Conservation (phyloP, 2,797 vertebrate genomes). For the Macropus fuliginosus region DNA sequence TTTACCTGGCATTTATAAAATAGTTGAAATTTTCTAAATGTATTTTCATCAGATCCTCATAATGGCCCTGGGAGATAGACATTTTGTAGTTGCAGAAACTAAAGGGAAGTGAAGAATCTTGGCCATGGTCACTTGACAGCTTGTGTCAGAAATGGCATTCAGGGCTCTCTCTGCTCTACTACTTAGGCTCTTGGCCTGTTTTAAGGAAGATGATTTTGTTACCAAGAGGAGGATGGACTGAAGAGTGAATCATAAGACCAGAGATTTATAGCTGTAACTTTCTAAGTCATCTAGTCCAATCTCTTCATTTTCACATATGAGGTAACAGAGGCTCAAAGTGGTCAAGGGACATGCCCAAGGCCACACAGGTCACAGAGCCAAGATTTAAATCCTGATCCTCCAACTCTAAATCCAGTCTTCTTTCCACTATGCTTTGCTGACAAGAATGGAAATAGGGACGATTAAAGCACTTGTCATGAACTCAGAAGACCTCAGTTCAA, state of each 20-base stretch:
- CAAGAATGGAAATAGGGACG: background rate
- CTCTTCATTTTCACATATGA: background rate
- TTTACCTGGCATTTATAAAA: slow-evolving; percentile 57
- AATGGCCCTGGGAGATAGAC: background rate
- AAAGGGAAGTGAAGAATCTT: background rate
- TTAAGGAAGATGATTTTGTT: background rate
- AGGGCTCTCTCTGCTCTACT: background rate
- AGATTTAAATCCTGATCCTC: background rate
- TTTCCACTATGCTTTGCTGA: background rate
- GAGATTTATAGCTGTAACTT: background rate
- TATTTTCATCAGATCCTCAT: background rate
- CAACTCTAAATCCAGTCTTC: background rate
- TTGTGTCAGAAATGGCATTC: background rate
- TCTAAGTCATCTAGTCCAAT: background rate
- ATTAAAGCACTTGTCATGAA: background rate
- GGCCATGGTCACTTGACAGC: background rate
- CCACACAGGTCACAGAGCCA: background rate
- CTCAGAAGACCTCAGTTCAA: background rate
- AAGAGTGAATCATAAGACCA: background rate
- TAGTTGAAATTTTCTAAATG: background rate
- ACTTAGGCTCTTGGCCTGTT: background rate
- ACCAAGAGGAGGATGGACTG: background rate
- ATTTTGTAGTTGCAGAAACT: background rate
- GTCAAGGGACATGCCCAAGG: background rate
- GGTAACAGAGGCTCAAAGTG: background rate